Conservation (phyloP, 1,140 invertebrate genomes). For the Melipona quadrifasciata region DNA sequence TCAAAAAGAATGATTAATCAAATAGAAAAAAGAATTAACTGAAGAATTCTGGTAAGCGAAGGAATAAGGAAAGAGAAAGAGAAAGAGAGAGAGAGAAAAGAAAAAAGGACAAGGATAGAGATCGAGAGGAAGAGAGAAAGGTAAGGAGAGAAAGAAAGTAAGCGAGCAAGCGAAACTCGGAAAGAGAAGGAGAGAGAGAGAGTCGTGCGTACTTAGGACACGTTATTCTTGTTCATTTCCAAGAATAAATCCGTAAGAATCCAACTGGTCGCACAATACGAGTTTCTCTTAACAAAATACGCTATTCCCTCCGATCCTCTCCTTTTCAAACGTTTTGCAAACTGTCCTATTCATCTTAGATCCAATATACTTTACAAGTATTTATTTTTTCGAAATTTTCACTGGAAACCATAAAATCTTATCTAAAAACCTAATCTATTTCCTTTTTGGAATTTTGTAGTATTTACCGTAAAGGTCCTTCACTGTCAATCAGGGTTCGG, state of each 20-base stretch:
- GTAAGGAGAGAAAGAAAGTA: not conserved
- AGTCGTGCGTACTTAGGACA: constrained; percentile 50
- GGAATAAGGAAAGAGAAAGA: not conserved
- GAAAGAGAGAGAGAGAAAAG: too few relatives aligned
- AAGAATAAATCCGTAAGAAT: constrained; percentile 61
- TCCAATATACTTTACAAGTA: not conserved
- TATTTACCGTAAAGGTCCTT: not conserved
- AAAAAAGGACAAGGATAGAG: not conserved
- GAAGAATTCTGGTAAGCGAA: constrained; percentile 15
- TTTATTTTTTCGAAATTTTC: not conserved
- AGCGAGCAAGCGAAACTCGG: not conserved
- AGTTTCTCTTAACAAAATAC: constrained; percentile 53
- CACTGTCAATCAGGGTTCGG: not conserved
- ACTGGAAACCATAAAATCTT: constrained; percentile 8
- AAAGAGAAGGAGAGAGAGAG: not conserved
- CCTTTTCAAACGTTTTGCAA: constrained; percentile 5
- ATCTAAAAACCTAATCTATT: constrained; percentile 3
- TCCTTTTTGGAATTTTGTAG: not conserved
- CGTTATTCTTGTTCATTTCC: constrained; percentile 59
- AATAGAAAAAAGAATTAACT: not conserved
- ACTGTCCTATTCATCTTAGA: constrained; percentile 6
- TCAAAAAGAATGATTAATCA: not conserved
- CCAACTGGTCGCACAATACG: constrained; percentile 48
- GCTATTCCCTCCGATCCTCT: constrained; percentile 1
- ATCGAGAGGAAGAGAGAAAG: constrained; percentile 4